Conservation (phyloP, 2,797 vertebrate species). For the Danio aesculapii region DNA sequence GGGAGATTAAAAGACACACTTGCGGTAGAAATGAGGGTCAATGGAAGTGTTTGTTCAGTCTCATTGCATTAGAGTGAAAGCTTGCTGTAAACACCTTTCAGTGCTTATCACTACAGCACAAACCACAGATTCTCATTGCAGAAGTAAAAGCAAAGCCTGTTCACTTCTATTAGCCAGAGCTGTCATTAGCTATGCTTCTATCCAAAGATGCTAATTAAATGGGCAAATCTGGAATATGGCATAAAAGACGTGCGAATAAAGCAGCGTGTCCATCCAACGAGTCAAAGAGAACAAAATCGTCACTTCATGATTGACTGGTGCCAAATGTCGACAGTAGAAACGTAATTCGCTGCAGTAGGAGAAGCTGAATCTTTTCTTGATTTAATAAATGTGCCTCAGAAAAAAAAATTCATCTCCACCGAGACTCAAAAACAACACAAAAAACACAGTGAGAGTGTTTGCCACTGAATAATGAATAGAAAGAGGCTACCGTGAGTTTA, state of each 20-base stretch:
- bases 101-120: conserved; percentile 28
- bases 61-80: conserved; percentile 5
- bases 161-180: not conserved
- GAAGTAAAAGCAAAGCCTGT: not conserved
- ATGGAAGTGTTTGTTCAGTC: not conserved
- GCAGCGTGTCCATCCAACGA: too few relatives aligned
- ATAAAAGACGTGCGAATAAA: too few relatives aligned
- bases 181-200: not conserved
- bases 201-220: too few relatives aligned
- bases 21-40: conserved; percentile 6
- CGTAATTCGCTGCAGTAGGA: too few relatives aligned
- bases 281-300: too few relatives aligned
- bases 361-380: not conserved
- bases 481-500: conserved; percentile 21
- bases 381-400: too few relatives aligned
- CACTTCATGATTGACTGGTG: too few relatives aligned
- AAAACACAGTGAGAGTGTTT: not conserved
- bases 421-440: conserved; percentile 3
- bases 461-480: not conserved
- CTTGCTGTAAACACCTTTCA: conserved; percentile 33
- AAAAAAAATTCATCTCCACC: too few relatives aligned
- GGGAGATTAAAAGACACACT: conserved; percentile 3
- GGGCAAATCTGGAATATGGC: too few relatives aligned
- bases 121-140: conserved; percentile 24
- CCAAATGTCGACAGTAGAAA: too few relatives aligned